Base-by-base conservation (phyloP, 2,113 vertebrate genomes). In the Holacanthus passer region DNA sequence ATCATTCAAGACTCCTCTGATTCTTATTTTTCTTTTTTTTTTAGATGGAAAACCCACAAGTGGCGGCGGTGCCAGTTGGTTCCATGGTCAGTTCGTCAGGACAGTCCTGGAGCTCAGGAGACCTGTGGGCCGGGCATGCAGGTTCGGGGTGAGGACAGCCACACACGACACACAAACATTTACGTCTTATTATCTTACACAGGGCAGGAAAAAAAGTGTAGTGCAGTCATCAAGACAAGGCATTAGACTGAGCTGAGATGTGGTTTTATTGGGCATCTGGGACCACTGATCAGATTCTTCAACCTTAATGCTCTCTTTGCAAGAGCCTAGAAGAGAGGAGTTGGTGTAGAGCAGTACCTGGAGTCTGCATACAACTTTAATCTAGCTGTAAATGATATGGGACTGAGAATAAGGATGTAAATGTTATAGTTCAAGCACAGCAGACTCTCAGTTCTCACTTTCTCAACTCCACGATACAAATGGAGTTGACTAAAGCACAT, bases 31-130 rank as follows among this genome's bases (percentile, higher is more conserved):
- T 19, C 16, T 50, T 12, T 24, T 85, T 50, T 12, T 24, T 85
- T 2, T 53, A 99, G 98, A 77, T 99, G 98, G 98, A 99, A 99
- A 93, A 98, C 96, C 1, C 98, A 99, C 91, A 99, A 99, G 80
- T 99, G 98, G 98, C 95, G 98, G 14, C 88, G 97, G 35, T 99
- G 98, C 91, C 98, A 99, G 56, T 84, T 99, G 52, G 97, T 99
- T 0, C 97, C 98, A 0, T 99, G 97, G 98, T 94, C 96, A 0
- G 88, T 99, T 65, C 97, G 96, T 1, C 97, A 99, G 78, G 97
- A 96, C 89, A 97, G 95, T 62, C 97, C 97, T 0, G 98, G 97
- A 80, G 96, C 96, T 6, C 97, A 97, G 53, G 98, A 99, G 87
- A 96, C 93, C 5, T 99, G 98, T 85, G 98, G 98, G 22, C 96